These are phyloP conservation scores for Eugnorisma glareosa DNA, from an alignment of 2,888 invertebrate species.

Conservation along the genomic window DNA sequence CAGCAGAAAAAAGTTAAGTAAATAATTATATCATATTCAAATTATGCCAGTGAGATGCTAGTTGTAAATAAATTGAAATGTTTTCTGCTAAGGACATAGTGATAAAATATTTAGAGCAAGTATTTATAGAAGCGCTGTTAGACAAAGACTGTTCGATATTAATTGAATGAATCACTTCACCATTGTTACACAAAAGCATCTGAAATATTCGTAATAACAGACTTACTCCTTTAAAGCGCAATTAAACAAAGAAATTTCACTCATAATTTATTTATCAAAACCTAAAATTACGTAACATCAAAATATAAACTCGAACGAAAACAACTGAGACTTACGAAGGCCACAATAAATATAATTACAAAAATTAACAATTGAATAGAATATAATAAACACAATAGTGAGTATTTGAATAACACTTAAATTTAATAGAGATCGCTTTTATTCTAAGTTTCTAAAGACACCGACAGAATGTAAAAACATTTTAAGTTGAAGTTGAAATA, in stretches of 20 bases:
- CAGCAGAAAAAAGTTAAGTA: background rate
- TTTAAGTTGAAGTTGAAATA: conserved; percentile 53
- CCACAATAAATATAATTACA: conserved; percentile 30
- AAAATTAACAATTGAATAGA: conserved; percentile 61
- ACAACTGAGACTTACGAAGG: conserved; percentile 29
- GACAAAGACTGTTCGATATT: background rate
- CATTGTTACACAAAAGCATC: background rate
- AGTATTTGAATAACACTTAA: conserved; percentile 56
- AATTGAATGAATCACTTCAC: background rate
- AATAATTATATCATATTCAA: background rate
- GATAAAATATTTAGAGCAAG: background rate
- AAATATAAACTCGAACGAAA: conserved; percentile 57
- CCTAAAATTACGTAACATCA: conserved; percentile 36
- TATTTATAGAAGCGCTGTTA: background rate
- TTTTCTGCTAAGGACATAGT: background rate
- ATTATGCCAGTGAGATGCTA: background rate
- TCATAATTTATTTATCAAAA: conserved; percentile 57
- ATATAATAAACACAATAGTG: conserved; percentile 46
- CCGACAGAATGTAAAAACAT: conserved; percentile 32
- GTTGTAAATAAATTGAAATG: background rate
- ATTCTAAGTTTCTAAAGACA: conserved; percentile 42
- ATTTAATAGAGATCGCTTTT: conserved; percentile 38
- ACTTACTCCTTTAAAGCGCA: background rate
- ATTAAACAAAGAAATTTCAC: conserved; percentile 30
- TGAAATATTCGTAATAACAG: background rate